These are phyloP conservation scores for Belgica antarctica DNA, from an alignment of 2,888 invertebrate genomes.

Conservation along the genomic window DNA sequence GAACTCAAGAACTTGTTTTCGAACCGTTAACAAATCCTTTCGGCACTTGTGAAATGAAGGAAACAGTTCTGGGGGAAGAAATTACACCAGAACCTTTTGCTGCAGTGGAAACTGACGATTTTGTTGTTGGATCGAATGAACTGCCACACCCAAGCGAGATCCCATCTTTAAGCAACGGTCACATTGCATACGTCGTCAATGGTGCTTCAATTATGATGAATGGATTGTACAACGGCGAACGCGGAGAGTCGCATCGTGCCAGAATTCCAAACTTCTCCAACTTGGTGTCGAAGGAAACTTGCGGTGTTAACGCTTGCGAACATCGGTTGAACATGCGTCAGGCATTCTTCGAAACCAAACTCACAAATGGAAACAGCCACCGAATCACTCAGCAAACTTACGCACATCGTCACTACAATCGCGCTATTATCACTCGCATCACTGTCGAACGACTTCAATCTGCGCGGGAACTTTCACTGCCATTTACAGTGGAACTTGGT, in stretches of 20 bases:
- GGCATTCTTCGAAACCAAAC: conserved; percentile 29
- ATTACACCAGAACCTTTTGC: too few relatives aligned
- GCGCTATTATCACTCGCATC: conserved; percentile 54
- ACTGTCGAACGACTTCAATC: conserved; percentile 45
- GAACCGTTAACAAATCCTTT: not conserved
- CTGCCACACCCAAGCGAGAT: conserved; percentile 15
- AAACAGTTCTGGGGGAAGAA: conserved; percentile 27
- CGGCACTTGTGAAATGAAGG: conserved; percentile 25
- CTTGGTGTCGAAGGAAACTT: not conserved
- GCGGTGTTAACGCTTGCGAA: not conserved
- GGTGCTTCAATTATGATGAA: conserved; percentile 58
- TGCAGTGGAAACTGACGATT: not conserved
- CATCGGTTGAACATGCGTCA: conserved; percentile 25
- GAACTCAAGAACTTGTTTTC: not conserved
- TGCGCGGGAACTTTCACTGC: conserved; percentile 44
- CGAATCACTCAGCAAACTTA: conserved; percentile 49
- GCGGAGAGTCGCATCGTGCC: conserved; percentile 57
- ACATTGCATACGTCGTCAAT: conserved; percentile 57
- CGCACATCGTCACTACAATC: conserved; percentile 54
- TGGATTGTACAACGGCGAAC: conserved; percentile 57
- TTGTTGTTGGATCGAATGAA: not conserved
- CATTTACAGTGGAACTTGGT: conserved; percentile 44
- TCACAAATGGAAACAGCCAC: not conserved
- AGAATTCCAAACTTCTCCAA: conserved; percentile 53
- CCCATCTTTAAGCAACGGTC: conserved; percentile 57